Evolutionary conservation across 1,140 invertebrate species (phyloP), one percentile per base, ranked within the genome.

Genomic region (Centruroides sculpturatus): DNA sequence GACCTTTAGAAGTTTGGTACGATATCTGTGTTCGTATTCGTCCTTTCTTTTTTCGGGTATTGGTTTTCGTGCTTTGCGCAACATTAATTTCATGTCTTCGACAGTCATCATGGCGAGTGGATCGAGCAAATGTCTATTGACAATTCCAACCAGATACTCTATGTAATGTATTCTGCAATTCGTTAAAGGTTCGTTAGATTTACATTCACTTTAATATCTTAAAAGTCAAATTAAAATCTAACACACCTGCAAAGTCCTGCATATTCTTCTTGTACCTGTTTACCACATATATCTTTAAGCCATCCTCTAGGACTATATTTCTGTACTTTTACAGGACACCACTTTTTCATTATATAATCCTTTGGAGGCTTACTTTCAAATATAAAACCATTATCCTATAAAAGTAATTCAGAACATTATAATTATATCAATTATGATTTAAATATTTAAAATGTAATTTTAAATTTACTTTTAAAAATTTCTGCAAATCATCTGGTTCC

Each of bases 221-320:
- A 59, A 23, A 34, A 62, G 3, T 64, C 12, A 46, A 49, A 23
- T 46, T 9, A 67, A 48, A 35, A 47, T 36, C 58, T 52, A 41
- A 69, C 80, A 75, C 77, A 95, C 92, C 85, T 86, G 83, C 92
- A 97, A 12, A 95, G 78, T 64, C 89, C 90, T 50, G 88, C 89
- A 57, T 55, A 63, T 35, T 63, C 59, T 70, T 87, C 81, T 52
- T 79, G 74, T n/a, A 90, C 83, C 54, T 89, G 84, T 60, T 82
- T 82, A 60, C 86, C 87, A 75, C 92, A 97, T 47, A 85, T 73
- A 10, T 85, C 83, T 73, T 96, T 92, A 11, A 86, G 75, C 3
- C 92, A 77, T 0, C 88, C 87, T 9, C 62, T 60, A 4, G 86
- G 83, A 1, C 86, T 87, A 76, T 97, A 92, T 70, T 86, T 89